Conservation (phyloP, 2,888 invertebrate species). For the Sinodicranocentrus sp. region DNA sequence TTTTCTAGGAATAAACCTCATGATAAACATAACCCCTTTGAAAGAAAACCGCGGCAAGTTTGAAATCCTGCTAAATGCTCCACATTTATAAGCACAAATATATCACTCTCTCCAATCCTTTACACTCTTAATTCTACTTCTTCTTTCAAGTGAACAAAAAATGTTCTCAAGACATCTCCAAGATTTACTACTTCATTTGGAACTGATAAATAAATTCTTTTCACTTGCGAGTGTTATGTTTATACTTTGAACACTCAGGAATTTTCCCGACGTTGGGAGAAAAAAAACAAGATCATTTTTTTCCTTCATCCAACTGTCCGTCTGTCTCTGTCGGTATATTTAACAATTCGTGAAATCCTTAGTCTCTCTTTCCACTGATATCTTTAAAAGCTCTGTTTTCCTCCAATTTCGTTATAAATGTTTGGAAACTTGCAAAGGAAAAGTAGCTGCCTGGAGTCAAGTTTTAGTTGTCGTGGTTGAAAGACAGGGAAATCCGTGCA, state of each 20-base stretch:
- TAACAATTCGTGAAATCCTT: constrained; percentile 26
- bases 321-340: constrained; percentile 48
- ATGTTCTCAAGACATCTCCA: constrained; percentile 30
- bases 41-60: no score
- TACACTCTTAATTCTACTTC: constrained; percentile 16
- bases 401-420: background rate
- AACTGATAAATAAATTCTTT: constrained; percentile 62
- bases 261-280: constrained; percentile 13
- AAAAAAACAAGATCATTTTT: constrained; percentile 1
- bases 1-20: no score
- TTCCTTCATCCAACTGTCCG: constrained; percentile 3
- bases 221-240: constrained; percentile 35
- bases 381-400: constrained; percentile 12
- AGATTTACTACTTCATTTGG: constrained; percentile 67
- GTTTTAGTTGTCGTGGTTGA: constrained; percentile 18
- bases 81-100: background rate
- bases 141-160: background rate
- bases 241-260: constrained; percentile 10
- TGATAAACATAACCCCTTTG: no score
- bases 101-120: background rate
- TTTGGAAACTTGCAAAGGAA: background rate
- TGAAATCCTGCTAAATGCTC: background rate
- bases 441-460: background rate
- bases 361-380: background rate
- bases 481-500: constrained; percentile 50